Evolutionary conservation across 2,113 vertebrate species (phyloP).

Genomic region (pig (Sus scrofa)): T2T-Sscrofa CM000821.6:17967001-17967500

Average conservation of each 20-base stretch:
- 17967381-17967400: neutral
- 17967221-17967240: neutral
- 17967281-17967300: neutral
- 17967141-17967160: neutral
- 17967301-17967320: constrained; percentile 1
- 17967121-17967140: neutral
- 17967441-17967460: constrained; percentile 26
- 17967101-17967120: too few relatives aligned
- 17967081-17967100: too few relatives aligned
- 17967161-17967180: neutral
- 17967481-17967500: neutral
- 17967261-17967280: neutral
- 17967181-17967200: neutral
- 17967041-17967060: too few relatives aligned
- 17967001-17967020: too few relatives aligned
- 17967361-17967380: neutral
- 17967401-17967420: constrained; percentile 15
- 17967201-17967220: neutral
- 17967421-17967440: neutral
- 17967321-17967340: constrained; percentile 4
- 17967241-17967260: neutral
- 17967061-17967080: too few relatives aligned
- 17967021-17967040: too few relatives aligned
- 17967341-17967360: neutral
- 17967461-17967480: neutral